A percentile compares a stretch with the other conserved stretches of the same genome.
Evolutionary conservation across 2,888 invertebrate genomes (phyloP).

Genomic region (Mesoligia furuncula): DNA sequence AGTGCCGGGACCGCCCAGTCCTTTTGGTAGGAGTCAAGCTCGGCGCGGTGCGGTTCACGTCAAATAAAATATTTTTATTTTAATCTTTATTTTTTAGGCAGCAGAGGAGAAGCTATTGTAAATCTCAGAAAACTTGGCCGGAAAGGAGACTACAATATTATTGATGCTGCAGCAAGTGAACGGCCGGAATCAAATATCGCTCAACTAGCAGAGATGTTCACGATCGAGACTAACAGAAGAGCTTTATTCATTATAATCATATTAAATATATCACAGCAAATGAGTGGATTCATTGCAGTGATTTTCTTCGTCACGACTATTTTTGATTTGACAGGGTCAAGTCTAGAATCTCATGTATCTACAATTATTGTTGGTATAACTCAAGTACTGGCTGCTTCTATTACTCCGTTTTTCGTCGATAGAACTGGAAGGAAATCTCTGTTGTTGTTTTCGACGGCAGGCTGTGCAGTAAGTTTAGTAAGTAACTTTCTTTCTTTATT

Average conservation of each 20-base stretch:
- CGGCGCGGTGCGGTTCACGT: no score
- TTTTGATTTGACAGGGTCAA: slow-evolving; percentile 71
- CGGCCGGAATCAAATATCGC: not conserved
- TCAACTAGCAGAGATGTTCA: slow-evolving; percentile 68
- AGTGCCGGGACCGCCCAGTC: no score
- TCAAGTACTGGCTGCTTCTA: slow-evolving; percentile 65
- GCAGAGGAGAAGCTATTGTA: slow-evolving; percentile 8
- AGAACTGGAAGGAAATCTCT: slow-evolving; percentile 69
- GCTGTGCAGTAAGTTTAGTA: slow-evolving; percentile 72
- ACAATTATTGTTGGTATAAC: slow-evolving; percentile 73
- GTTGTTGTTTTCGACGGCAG: slow-evolving; percentile 68
- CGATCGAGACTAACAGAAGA: slow-evolving; percentile 69
- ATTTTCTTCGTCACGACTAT: slow-evolving; percentile 70
- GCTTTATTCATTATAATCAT: slow-evolving; percentile 69
- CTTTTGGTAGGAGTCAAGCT: no score
- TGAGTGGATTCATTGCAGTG: slow-evolving; percentile 71
- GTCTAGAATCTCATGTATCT: slow-evolving; percentile 67
- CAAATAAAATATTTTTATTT: no score
- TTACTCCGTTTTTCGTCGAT: slow-evolving; percentile 72
- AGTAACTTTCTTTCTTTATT: slow-evolving; percentile 38
- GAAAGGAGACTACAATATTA: slow-evolving; percentile 3
- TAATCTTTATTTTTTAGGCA: slow-evolving; percentile 9
- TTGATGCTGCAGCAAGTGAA: slow-evolving; percentile 5
- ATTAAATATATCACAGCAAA: slow-evolving; percentile 69
- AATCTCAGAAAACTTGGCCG: slow-evolving; percentile 33